Percentiles rank a stretch among this genome's conserved stretches.
Evolutionary conservation across 2,113 vertebrate species (phyloP).

Genomic region (Pyxicephalus adspersus): DNA sequence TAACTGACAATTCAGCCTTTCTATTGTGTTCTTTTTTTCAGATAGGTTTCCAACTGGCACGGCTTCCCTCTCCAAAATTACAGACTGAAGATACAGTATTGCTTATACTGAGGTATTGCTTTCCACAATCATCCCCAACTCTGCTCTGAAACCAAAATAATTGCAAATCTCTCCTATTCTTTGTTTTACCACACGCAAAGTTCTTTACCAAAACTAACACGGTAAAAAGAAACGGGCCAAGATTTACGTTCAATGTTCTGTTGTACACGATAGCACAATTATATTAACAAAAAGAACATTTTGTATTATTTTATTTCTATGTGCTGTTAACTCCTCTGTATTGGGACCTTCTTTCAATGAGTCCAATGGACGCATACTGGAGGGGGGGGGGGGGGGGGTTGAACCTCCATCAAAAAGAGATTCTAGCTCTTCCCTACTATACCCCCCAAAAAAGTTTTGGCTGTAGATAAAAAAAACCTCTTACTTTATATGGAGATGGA

Average conservation of each 20-base stretch:
- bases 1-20: constrained; percentile 38
- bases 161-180: constrained; percentile 24
- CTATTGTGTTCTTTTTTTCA: constrained; percentile 32
- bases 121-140: constrained; percentile 10
- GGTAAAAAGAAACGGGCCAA: neutral
- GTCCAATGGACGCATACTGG: too few relatives aligned
- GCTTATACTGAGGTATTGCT: constrained; percentile 1
- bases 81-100: constrained; percentile 26
- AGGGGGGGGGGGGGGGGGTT: too few relatives aligned
- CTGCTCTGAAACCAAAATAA: constrained; percentile 16
- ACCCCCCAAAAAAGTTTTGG: too few relatives aligned
- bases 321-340: too few relatives aligned
- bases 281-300: neutral
- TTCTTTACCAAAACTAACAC: constrained; percentile 37
- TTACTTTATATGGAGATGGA: too few relatives aligned
- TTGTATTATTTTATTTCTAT: too few relatives aligned
- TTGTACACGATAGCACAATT: neutral
- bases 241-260: neutral
- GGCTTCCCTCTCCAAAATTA: constrained; percentile 18
- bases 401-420: too few relatives aligned
- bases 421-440: too few relatives aligned
- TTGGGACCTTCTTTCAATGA: too few relatives aligned
- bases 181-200: constrained; percentile 39
- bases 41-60: constrained; percentile 27
- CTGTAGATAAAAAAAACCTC: too few relatives aligned